Percentiles rank a stretch among this genome's conserved stretches.
These are phyloP conservation scores for Calcarius lapponicus DNA, from an alignment of 2,797 vertebrate species.

Conservation along the genomic window DNA sequence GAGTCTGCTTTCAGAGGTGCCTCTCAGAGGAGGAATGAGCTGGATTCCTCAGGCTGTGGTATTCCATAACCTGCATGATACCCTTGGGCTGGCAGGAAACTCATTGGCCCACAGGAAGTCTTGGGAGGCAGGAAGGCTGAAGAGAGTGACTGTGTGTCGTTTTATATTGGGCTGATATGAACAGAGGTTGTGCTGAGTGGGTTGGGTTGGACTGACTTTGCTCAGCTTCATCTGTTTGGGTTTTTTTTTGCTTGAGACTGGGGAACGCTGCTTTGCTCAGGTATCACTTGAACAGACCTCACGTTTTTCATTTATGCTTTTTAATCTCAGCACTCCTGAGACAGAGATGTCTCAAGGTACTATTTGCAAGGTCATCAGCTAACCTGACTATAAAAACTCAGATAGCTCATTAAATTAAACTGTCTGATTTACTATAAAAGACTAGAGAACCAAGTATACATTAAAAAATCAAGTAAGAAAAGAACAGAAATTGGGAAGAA, in stretches of 20 bases:
- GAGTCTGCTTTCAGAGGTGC: background rate
- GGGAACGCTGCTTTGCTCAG: background rate
- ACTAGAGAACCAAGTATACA: background rate
- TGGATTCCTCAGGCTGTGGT: background rate
- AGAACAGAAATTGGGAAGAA: conserved; percentile 28
- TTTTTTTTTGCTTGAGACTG: background rate
- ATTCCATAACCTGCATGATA: background rate
- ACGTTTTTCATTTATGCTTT: background rate
- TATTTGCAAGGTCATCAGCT: background rate
- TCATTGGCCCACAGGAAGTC: background rate
- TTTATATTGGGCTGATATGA: fast-evolving
- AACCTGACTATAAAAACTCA: background rate
- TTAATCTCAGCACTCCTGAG: background rate
- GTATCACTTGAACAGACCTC: background rate
- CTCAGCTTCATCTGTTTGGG: fast-evolving
- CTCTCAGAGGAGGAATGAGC: background rate
- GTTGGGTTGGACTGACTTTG: background rate
- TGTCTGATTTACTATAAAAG: background rate
- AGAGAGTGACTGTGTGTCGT: background rate
- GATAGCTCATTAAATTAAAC: background rate
- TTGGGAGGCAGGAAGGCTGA: background rate
- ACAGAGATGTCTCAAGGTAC: background rate
- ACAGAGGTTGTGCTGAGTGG: background rate
- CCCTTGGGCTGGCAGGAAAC: background rate
- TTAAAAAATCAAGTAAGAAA: conserved; percentile 32